Evolutionary conservation across 2,888 invertebrate genomes (phyloP).

Genomic region (Pachycephus smyrnensis): DNA sequence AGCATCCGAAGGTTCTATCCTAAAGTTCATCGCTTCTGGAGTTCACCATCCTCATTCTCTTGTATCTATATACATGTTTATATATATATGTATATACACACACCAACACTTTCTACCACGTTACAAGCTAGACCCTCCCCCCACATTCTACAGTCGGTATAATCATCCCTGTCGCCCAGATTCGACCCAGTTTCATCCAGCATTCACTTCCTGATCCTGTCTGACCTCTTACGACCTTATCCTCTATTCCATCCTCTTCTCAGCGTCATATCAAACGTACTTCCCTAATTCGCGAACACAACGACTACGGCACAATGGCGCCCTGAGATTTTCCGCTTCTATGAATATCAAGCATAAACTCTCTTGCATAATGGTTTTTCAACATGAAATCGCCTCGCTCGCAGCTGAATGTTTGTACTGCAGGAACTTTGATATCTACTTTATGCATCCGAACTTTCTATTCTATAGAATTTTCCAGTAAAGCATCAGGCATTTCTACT

Average conservation of each 20-base stretch:
- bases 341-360: neutral
- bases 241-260: neutral
- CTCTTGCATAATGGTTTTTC: neutral
- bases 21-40: neutral
- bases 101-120: neutral
- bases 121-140: neutral
- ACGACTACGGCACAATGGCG: neutral
- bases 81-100: no score
- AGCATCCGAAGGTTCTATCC: neutral
- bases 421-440: neutral
- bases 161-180: neutral
- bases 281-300: neutral
- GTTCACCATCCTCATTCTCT: neutral
- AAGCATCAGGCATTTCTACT: neutral
- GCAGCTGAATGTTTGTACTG: neutral
- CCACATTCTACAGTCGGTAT: neutral
- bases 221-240: neutral
- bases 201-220: neutral
- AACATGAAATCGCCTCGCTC: neutral
- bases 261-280: neutral
- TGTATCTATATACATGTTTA: neutral
- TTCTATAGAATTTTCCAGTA: neutral
- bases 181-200: slow-evolving; percentile 7
- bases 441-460: neutral
- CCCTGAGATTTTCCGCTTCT: neutral